Conservation (phyloP, 1,140 invertebrate species). For the Drosophila arawakana region DNA sequence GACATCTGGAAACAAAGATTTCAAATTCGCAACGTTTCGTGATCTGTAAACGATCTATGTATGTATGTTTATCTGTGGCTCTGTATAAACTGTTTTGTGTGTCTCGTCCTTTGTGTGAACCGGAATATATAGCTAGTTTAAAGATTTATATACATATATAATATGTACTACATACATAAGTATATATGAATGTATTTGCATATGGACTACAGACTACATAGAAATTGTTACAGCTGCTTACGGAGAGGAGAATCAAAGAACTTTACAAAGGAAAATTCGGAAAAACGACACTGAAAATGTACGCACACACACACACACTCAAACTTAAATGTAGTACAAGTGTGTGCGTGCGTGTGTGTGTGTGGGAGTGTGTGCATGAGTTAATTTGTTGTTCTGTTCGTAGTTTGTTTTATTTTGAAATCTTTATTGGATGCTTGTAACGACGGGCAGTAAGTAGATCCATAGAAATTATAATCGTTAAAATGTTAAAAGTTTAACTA, state of each 20-base stretch:
- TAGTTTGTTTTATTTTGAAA: conserved; percentile 66
- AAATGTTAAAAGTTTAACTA: conserved; percentile 85
- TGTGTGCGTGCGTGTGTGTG: conserved; percentile 19
- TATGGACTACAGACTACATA: conserved; percentile 73
- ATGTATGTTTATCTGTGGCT: conserved; percentile 12
- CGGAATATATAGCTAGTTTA: conserved; percentile 80
- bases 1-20: conserved; percentile 74
- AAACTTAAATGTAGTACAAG: conserved; percentile 32
- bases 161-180: conserved; percentile 68
- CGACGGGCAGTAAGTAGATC: conserved; percentile 84
- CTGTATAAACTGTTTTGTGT: conserved; percentile 27
- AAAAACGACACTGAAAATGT: conserved; percentile 62
- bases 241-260: conserved; percentile 33
- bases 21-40: conserved; percentile 50
- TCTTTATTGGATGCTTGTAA: conserved; percentile 84
- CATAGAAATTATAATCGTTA: conserved; percentile 84
- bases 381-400: conserved; percentile 17
- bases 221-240: conserved; percentile 65
- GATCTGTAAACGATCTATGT: conserved; percentile 21
- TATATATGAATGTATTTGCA: conserved; percentile 78
- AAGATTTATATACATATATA: conserved; percentile 60
- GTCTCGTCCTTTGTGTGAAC: conserved; percentile 55
- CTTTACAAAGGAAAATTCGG: conserved; percentile 58
- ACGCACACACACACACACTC: conserved; percentile 54
- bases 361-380: conserved; percentile 9